Base-by-base conservation (phyloP, 2,797 vertebrate species). In the Enteromius afrohamiltoni region DNA sequence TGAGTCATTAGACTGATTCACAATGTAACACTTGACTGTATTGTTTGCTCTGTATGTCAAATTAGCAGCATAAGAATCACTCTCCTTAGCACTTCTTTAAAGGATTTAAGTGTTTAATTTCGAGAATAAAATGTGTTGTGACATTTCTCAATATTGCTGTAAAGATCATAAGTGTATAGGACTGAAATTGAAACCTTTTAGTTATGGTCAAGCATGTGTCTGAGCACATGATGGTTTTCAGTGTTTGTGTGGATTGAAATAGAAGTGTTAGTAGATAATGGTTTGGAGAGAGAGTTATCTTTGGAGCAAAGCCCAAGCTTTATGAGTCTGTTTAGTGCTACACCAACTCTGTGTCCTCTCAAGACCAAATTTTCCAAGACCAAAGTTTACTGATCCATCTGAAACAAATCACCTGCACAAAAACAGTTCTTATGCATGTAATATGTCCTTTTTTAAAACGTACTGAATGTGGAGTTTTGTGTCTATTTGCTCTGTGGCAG, bases 271-370 rank as follows among this genome's bases (percentile, higher is more conserved):
- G 21, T 37, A 73, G 77, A 80, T 68, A 69, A 75, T 14, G 51
- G 47, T 23, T 73, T 82, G 51, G 23, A 83, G 64, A 74, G 68
- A 47, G 70, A 85, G 86, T 84, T 82, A 40, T 77, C 76, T 78
- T 79, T 85, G 80, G 84, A 87, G 55, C 9, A 51, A 34, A 65
- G 73, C 70, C 83, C 79, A 77, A 19, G n/a, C 49, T 75, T 85
- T 65, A 79, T 40, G 51, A 87, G 14, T 76, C 42, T 17, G 73
- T 71, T 21, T 80, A 81, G 73, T 40, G 37, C 31, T 55, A 37
- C 67, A 69, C 49, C 40, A 73, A 65, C 58, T 69, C 60, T 79
- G 34, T 34, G 21, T 71, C 13, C 13, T 62, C 23, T 62, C 40
- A 70, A 42, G 23, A 78, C 29, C 19, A 75, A 31, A 82, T 34